Percentiles rank a stretch among this genome's conserved stretches.
These are phyloP conservation scores for Hyperopisus bebe DNA, from an alignment of 2,113 vertebrate genomes.

Conservation along the genomic window DNA sequence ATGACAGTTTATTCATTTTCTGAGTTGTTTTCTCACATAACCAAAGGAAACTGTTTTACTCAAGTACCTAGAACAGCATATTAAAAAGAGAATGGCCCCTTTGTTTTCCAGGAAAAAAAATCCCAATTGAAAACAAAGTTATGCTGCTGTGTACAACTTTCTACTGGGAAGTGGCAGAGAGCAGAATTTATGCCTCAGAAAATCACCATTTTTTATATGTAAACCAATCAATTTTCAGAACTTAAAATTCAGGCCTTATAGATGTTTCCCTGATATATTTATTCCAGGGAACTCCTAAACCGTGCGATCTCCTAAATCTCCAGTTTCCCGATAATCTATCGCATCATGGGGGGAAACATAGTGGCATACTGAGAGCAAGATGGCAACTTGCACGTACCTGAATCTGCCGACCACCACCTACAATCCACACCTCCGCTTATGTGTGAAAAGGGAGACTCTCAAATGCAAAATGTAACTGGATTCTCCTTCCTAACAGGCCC, in stretches of 20 bases:
- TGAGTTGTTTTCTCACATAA: not conserved
- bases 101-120: not conserved
- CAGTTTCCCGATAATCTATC: not conserved
- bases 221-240: not conserved
- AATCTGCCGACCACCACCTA: not conserved
- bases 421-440: not conserved
- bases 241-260: not conserved
- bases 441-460: not conserved
- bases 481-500: not conserved
- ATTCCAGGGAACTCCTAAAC: not conserved
- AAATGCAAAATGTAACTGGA: not conserved
- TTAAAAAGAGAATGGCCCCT: not conserved
- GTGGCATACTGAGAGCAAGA: not conserved
- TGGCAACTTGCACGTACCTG: not conserved
- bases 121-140: not conserved
- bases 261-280: not conserved
- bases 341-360: not conserved
- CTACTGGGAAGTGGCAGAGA: not conserved
- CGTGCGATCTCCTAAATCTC: not conserved
- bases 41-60: not conserved
- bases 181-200: not conserved
- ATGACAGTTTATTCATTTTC: not conserved
- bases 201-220: not conserved
- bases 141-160: not conserved
- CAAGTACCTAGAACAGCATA: not conserved